A percentile compares a stretch with the other conserved stretches of the same genome.
These are phyloP conservation scores for Dasyurus viverrinus DNA, from an alignment of 2,113 vertebrate genomes.

Conservation along the genomic window DNA sequence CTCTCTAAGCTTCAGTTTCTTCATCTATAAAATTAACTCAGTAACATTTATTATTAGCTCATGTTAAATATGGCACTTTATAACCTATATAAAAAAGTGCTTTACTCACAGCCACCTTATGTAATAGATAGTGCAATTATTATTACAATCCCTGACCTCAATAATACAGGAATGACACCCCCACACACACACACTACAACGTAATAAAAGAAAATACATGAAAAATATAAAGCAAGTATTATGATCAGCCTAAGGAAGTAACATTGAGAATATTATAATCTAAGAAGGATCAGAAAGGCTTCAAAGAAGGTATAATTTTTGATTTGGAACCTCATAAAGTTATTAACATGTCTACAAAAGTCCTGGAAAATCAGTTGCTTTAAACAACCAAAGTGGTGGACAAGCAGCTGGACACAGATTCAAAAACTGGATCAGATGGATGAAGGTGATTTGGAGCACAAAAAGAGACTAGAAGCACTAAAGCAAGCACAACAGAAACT, in stretches of 20 bases:
- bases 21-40: background rate
- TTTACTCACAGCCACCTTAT: background rate
- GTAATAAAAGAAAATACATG: background rate
- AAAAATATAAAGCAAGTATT: background rate
- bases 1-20: background rate
- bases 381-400: constrained; percentile 92
- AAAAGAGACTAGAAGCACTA: constrained; percentile 92
- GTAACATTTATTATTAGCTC: background rate
- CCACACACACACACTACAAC: background rate
- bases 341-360: constrained; percentile 90
- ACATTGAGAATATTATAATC: background rate
- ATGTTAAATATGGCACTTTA: background rate
- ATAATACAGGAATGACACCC: background rate
- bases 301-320: background rate
- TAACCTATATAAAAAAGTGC: background rate
- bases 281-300: background rate
- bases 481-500: constrained; percentile 97
- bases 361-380: constrained; percentile 91
- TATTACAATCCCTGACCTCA: background rate
- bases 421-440: constrained; percentile 93
- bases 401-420: constrained; percentile 93
- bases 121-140: background rate
- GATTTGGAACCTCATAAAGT: constrained; percentile 86
- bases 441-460: constrained; percentile 77
- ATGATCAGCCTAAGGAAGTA: background rate